Percentiles rank a stretch among this genome's conserved stretches.
phyloP scores from a whole-genome alignment of 2,888 invertebrate species.

The Branchellion lobata region DNA sequence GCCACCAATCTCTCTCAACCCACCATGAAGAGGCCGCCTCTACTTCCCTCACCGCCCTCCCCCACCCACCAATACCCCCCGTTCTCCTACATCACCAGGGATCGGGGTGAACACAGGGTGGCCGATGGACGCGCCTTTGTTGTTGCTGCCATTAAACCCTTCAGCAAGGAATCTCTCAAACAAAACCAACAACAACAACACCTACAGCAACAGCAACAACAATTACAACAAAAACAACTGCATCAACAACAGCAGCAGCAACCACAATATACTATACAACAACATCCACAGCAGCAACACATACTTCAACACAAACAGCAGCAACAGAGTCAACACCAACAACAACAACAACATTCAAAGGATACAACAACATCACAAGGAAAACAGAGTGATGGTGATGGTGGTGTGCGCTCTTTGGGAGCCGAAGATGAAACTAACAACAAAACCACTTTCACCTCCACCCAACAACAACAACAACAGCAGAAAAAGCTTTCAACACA shows the following conservation, averaged over 20 bases:
- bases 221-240: not conserved
- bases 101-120: too few species aligned
- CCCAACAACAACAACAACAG: not conserved
- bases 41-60: conserved; percentile 2
- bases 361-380: too few species aligned
- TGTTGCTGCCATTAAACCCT: too few species aligned
- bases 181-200: conserved; percentile 77
- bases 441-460: too few species aligned
- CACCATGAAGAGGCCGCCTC: not conserved
- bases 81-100: too few species aligned
- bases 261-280: not conserved
- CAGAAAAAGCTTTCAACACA: too few species aligned
- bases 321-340: not conserved
- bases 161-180: conserved; percentile 64
- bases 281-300: conserved; percentile 10
- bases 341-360: too few species aligned
- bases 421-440: too few species aligned
- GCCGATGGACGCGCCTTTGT: not conserved
- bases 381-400: too few species aligned
- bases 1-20: not conserved
- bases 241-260: not conserved
- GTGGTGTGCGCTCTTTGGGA: too few species aligned
- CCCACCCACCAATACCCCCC: conserved; percentile 11
- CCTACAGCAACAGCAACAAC: conserved; percentile 52
- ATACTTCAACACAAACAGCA: conserved; percentile 14